Evolutionary conservation across 2,888 invertebrate species (phyloP).

Genomic region (Pyralis farinalis): DNA sequence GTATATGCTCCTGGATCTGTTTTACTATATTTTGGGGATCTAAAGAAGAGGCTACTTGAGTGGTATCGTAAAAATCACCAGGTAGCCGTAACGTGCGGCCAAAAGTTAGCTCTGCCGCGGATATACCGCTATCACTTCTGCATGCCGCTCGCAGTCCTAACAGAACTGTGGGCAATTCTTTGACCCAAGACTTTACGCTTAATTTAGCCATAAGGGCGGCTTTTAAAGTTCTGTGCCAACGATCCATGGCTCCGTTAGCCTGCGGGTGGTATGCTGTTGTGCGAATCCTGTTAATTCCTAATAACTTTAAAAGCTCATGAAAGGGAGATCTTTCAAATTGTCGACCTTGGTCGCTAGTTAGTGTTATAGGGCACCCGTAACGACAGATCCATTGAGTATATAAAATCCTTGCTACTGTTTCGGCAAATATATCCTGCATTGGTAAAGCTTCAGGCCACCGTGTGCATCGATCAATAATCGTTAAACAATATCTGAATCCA

Average conservation of each 20-base stretch:
- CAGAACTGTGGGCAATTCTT: constrained; percentile 27
- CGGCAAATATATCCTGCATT: constrained; percentile 17
- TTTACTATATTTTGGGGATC: not conserved
- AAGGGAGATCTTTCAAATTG: constrained; percentile 21
- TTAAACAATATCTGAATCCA: constrained; percentile 20
- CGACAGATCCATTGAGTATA: constrained; percentile 19
- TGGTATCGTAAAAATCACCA: constrained; percentile 20
- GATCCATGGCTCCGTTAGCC: constrained; percentile 19
- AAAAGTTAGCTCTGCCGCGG: constrained; percentile 25
- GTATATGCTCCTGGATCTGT: not conserved
- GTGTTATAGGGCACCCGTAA: constrained; percentile 15
- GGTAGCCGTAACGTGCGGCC: constrained; percentile 24
- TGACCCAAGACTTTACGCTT: constrained; percentile 13
- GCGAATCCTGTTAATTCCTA: constrained; percentile 15
- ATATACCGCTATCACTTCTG: constrained; percentile 18
- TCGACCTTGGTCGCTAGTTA: constrained; percentile 22
- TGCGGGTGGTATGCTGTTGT: constrained; percentile 20
- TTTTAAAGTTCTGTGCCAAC: constrained; percentile 24
- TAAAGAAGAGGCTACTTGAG: not conserved
- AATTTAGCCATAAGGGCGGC: constrained; percentile 8
- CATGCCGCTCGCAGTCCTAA: constrained; percentile 27
- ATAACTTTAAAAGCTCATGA: constrained; percentile 11
- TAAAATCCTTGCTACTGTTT: constrained; percentile 17
- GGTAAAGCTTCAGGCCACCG: constrained; percentile 26
- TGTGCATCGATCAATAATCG: constrained; percentile 23